phyloP scores from a whole-genome alignment of 2,888 invertebrate species.

The Gymnoscelis rufifasciata region DNA sequence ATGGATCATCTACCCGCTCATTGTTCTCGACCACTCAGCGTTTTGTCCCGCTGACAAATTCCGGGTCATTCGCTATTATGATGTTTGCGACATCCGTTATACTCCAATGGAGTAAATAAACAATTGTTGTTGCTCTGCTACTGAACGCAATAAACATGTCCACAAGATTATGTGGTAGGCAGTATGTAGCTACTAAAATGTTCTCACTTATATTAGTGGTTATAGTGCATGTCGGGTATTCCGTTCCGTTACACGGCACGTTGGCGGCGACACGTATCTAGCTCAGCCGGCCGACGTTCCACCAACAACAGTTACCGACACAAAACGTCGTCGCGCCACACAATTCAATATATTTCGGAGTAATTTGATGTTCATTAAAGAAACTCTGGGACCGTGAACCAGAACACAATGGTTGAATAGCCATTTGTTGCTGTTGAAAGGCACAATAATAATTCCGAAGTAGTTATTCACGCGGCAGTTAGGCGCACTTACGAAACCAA shows the following conservation, averaged over 20 bases:
- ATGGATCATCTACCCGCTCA: conserved; percentile 63
- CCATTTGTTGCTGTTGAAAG: conserved; percentile 76
- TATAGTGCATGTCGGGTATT: conserved; percentile 74
- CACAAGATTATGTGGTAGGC: conserved; percentile 48
- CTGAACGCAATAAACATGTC: conserved; percentile 46
- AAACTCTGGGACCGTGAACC: conserved; percentile 77
- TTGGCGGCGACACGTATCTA: conserved; percentile 47
- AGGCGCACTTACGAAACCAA: conserved; percentile 68
- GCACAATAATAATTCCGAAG: conserved; percentile 69
- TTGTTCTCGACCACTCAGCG: conserved; percentile 57
- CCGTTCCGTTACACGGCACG: conserved; percentile 73
- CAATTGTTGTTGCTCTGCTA: conserved; percentile 8
- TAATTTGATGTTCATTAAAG: conserved; percentile 79
- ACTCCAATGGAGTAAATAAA: conserved; percentile 18
- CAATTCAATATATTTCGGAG: conserved; percentile 78
- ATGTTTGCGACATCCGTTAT: conserved; percentile 26
- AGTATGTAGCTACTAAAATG: conserved; percentile 68
- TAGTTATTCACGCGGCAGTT: conserved; percentile 70
- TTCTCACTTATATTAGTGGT: conserved; percentile 79
- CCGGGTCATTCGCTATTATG: conserved; percentile 52
- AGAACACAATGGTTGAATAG: conserved; percentile 79
- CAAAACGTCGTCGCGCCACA: conserved; percentile 70
- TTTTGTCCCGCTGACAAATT: conserved; percentile 70
- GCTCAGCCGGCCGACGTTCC: conserved; percentile 46
- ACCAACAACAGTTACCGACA: conserved; percentile 62